A percentile compares a stretch with the other conserved stretches of the same genome.
Evolutionary conservation across 2,113 vertebrate species (phyloP).

Genomic region (Oophaga pumilio): DNA sequence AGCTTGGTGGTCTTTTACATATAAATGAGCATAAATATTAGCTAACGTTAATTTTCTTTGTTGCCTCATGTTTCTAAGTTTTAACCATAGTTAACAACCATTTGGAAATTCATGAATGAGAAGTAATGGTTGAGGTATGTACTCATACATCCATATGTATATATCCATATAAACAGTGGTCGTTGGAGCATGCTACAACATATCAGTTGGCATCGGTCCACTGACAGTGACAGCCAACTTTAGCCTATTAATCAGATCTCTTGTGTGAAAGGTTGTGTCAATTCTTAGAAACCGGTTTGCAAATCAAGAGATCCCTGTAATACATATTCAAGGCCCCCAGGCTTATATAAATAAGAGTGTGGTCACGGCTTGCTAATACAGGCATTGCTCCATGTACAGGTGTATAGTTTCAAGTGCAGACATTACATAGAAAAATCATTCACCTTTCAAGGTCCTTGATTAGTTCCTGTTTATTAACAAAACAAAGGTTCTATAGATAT

Average conservation of each 20-base stretch:
- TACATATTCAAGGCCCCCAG: not conserved
- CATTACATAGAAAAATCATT: slow-evolving; percentile 1
- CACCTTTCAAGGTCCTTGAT: slow-evolving; percentile 15
- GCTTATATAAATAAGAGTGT: slow-evolving; percentile 8
- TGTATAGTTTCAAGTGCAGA: slow-evolving; percentile 21
- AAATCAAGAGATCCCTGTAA: not conserved
- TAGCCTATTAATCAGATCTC: not conserved
- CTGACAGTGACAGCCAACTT: slow-evolving; percentile 21
- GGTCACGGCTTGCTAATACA: slow-evolving; percentile 6
- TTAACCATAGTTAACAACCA: not conserved
- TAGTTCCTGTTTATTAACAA: slow-evolving; percentile 10
- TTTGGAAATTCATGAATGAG: not conserved
- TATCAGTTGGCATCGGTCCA: slow-evolving; percentile 31
- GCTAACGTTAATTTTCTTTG: not conserved
- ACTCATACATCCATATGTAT: not conserved
- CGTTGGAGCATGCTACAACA: slow-evolving; percentile 3
- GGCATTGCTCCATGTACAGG: slow-evolving; percentile 10
- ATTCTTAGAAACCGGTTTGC: not conserved
- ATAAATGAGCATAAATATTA: not conserved
- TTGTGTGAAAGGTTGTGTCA: not conserved
- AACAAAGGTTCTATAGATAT: not conserved
- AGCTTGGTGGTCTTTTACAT: not conserved
- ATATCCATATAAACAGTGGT: not conserved
- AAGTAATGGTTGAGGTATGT: not conserved
- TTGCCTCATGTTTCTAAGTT: not conserved